Conservation (phyloP, 2,888 invertebrate species). For the Pachycephus smyrnensis region DNA sequence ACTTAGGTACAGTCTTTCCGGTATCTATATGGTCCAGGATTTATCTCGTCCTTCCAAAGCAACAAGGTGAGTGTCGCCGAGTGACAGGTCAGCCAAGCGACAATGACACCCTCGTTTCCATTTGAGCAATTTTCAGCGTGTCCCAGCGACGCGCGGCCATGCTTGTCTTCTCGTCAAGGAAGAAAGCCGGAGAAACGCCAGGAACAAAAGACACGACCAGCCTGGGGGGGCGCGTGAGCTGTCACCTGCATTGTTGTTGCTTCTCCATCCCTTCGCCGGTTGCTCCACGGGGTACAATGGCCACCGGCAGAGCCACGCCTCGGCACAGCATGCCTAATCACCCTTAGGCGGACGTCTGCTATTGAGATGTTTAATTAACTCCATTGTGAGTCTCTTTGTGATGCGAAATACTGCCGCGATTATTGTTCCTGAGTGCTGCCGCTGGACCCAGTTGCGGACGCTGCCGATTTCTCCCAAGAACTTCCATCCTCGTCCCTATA, state of each 20-base stretch:
- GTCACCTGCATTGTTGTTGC: slow-evolving; percentile 61
- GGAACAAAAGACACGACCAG: slow-evolving; percentile 50
- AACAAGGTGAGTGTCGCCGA: slow-evolving; percentile 19
- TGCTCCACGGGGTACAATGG: slow-evolving; percentile 47
- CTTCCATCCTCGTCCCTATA: background rate
- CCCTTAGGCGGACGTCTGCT: slow-evolving; percentile 60
- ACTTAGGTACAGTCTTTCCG: background rate
- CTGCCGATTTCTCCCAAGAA: background rate
- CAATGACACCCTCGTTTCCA: slow-evolving; percentile 54
- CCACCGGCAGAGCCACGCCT: slow-evolving; percentile 57
- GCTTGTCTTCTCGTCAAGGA: slow-evolving; percentile 48
- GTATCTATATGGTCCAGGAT: background rate
- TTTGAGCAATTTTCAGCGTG: slow-evolving; percentile 50
- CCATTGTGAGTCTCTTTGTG: slow-evolving; percentile 43
- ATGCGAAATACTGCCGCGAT: slow-evolving; percentile 4
- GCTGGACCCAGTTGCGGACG: background rate
- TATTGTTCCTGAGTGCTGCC: background rate
- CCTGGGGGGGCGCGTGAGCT: slow-evolving; percentile 52
- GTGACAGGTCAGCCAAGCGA: slow-evolving; percentile 48
- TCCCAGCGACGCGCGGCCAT: slow-evolving; percentile 34
- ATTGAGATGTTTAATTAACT: slow-evolving; percentile 66
- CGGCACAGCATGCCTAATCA: slow-evolving; percentile 59
- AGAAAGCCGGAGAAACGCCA: slow-evolving; percentile 55
- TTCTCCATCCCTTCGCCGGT: slow-evolving; percentile 29
- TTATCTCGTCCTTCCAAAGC: background rate